phyloP scores from a whole-genome alignment of 2,888 invertebrate genomes.

The Papilio elwesi region DNA sequence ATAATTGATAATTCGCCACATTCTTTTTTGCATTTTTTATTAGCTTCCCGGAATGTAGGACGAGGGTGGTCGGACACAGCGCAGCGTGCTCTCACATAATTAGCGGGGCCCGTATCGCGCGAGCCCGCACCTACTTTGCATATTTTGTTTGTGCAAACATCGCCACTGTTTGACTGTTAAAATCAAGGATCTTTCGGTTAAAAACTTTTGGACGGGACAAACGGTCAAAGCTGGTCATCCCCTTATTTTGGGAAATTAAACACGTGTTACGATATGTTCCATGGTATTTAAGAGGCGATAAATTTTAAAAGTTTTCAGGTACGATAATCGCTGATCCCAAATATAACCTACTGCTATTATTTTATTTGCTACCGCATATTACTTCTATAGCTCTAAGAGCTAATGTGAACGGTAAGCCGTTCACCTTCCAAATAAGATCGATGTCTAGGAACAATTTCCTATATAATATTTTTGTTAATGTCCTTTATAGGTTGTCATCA shows the following conservation, averaged over 20 bases:
- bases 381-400: too few relatives aligned
- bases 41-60: conserved; percentile 73
- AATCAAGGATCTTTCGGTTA: conserved; percentile 71
- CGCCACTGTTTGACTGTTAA: conserved; percentile 78
- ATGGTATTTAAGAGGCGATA: conserved; percentile 24
- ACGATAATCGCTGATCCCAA: neutral
- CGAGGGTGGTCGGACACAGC: conserved; percentile 64
- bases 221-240: conserved; percentile 58
- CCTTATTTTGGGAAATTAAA: conserved; percentile 52
- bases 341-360: too few relatives aligned
- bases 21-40: conserved; percentile 79
- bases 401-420: too few relatives aligned
- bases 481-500: too few relatives aligned
- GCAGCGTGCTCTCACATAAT: conserved; percentile 79
- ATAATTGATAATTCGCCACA: conserved; percentile 77
- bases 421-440: too few relatives aligned
- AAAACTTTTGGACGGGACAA: conserved; percentile 61
- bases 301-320: neutral
- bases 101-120: conserved; percentile 74
- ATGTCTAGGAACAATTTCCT: too few relatives aligned
- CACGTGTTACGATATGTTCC: conserved; percentile 50
- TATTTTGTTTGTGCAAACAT: conserved; percentile 81
- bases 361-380: too few relatives aligned
- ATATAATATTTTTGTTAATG: too few relatives aligned
- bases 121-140: conserved; percentile 79